phyloP scores from a whole-genome alignment of 2,888 invertebrate species.

The Molorchus minor region DNA sequence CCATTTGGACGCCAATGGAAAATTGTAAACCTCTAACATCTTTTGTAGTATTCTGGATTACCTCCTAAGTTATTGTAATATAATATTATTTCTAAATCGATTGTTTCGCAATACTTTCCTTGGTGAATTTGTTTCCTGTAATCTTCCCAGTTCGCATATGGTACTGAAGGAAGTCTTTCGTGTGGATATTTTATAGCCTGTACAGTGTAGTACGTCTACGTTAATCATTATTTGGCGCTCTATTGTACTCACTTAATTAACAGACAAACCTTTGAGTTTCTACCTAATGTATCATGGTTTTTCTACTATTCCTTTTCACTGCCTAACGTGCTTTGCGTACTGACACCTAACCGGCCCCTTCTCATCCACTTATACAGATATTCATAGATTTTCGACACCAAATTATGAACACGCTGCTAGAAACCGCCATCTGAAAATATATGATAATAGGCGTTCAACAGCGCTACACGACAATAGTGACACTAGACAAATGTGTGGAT shows the following conservation, averaged over 20 bases:
- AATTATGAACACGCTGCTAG: not conserved
- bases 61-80: too few species aligned
- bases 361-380: not conserved
- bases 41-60: too few species aligned
- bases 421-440: slow-evolving; percentile 2
- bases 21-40: too few species aligned
- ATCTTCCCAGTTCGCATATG: too few species aligned
- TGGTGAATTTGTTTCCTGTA: too few species aligned
- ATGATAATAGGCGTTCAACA: not conserved
- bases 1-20: too few species aligned
- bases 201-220: too few species aligned
- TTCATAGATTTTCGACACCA: not conserved
- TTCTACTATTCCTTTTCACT: not conserved
- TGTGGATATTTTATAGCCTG: too few species aligned
- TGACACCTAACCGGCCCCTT: not conserved
- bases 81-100: too few species aligned
- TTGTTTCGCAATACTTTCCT: too few species aligned
- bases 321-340: not conserved
- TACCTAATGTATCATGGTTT: not conserved
- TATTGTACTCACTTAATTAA: not conserved
- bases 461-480: not conserved
- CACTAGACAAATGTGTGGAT: slow-evolving; percentile 19
- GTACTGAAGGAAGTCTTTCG: too few species aligned
- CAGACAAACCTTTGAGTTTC: not conserved
- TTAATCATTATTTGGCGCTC: too few species aligned